Evolutionary conservation across 2,113 vertebrate species (phyloP).

Genomic region (Oreochromis spilurus): DNA sequence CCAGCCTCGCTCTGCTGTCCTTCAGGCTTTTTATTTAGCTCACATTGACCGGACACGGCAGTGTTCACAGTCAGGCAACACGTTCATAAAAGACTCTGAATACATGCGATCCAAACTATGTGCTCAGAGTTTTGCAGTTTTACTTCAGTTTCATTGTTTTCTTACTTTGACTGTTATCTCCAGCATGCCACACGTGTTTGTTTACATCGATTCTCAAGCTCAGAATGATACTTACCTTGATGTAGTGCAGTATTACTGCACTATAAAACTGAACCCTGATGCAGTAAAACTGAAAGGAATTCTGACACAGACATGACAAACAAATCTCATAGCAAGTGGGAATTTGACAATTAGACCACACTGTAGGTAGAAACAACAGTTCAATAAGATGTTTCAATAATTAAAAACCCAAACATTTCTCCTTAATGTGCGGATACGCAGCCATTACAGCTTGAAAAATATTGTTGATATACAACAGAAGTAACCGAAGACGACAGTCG

Average conservation of each 20-base stretch:
- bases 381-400: neutral
- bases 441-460: neutral
- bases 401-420: neutral
- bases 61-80: neutral
- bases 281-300: neutral
- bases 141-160: neutral
- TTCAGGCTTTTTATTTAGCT: neutral
- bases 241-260: rapidly evolving
- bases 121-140: neutral
- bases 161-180: neutral
- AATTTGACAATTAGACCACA: neutral
- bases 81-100: neutral
- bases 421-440: neutral
- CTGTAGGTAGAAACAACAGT: neutral
- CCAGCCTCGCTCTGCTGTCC: neutral
- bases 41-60: neutral
- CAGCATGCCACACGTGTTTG: neutral
- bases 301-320: neutral
- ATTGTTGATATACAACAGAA: rapidly evolving
- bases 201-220: neutral
- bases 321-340: no score
- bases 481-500: neutral
- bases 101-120: neutral
- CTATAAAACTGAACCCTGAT: neutral
- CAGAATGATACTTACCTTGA: neutral